These are phyloP conservation scores for Actinia tenebrosa DNA, from an alignment of 64 coral and sea anemone genomes.

Conservation along the genomic window DNA sequence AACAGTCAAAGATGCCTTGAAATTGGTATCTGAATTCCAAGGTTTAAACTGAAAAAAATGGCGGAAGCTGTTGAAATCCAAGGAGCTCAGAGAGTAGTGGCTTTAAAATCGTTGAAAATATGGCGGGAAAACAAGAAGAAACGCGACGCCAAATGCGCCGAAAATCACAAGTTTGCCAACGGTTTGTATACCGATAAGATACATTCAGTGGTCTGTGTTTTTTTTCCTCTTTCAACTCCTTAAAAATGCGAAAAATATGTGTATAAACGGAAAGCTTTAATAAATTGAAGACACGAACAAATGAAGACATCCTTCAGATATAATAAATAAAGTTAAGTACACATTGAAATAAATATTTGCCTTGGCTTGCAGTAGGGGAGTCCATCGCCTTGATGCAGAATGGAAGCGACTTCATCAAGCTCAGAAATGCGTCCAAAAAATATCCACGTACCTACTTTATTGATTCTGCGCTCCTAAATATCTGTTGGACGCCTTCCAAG, in stretches of 20 bases:
- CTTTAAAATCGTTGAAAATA: constrained; percentile 39
- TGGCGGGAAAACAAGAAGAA: constrained; percentile 41
- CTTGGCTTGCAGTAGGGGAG: constrained; percentile 54
- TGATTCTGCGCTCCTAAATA: constrained; percentile 34
- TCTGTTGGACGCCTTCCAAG: constrained; percentile 76
- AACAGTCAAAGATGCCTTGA: neutral
- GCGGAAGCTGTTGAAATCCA: neutral
- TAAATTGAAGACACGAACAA: neutral
- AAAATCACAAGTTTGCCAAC: constrained; percentile 83
- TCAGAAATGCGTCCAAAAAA: constrained; percentile 66
- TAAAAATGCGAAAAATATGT: neutral
- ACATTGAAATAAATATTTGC: neutral
- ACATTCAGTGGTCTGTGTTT: neutral
- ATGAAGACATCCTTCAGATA: neutral
- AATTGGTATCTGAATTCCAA: neutral
- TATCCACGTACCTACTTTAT: constrained; percentile 61
- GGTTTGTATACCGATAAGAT: constrained; percentile 23
- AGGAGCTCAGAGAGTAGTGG: neutral
- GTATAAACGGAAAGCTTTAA: neutral
- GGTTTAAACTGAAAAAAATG: neutral
- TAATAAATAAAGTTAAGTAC: neutral
- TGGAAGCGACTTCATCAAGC: constrained; percentile 59
- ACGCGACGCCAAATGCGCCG: constrained; percentile 58
- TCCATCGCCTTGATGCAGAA: constrained; percentile 65
- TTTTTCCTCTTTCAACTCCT: neutral